Percentiles rank a stretch among this genome's conserved stretches.
Conservation (phyloP, 1,140 invertebrate genomes). For the Euborellia annulipes region DNA sequence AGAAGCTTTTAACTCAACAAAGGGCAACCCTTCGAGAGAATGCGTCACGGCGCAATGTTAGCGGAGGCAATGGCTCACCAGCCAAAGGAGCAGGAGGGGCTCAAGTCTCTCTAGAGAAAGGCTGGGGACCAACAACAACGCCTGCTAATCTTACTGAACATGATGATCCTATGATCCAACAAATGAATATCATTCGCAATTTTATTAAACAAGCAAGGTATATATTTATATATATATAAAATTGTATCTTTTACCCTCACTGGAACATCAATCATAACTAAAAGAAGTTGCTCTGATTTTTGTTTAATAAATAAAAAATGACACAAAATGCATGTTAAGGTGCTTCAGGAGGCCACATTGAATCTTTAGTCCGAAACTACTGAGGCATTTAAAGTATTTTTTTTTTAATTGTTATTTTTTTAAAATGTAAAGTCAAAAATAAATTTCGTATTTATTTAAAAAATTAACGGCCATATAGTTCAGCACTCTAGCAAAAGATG, state of each 20-base stretch:
- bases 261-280: not conserved
- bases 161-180: slow-evolving; percentile 76
- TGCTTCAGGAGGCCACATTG: not conserved
- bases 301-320: not conserved
- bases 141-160: slow-evolving; percentile 22
- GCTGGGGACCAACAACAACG: slow-evolving; percentile 37
- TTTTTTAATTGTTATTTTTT: no score
- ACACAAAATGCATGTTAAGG: not conserved
- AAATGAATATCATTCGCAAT: slow-evolving; percentile 82
- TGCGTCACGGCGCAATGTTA: no score
- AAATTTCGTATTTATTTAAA: no score
- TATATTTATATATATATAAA: slow-evolving; percentile 41
- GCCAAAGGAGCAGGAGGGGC: slow-evolving; percentile 1
- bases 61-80: not conserved
- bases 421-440: no score
- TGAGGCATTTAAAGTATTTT: not conserved
- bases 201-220: slow-evolving; percentile 83
- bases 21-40: no score
- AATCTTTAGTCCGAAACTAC: not conserved
- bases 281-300: not conserved
- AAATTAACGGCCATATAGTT: no score
- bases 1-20: slow-evolving; percentile 7
- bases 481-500: no score
- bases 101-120: slow-evolving; percentile 20
- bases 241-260: not conserved